phyloP scores from a whole-genome alignment of 1,140 invertebrate species.

The Aleiodes sp. region DNA sequence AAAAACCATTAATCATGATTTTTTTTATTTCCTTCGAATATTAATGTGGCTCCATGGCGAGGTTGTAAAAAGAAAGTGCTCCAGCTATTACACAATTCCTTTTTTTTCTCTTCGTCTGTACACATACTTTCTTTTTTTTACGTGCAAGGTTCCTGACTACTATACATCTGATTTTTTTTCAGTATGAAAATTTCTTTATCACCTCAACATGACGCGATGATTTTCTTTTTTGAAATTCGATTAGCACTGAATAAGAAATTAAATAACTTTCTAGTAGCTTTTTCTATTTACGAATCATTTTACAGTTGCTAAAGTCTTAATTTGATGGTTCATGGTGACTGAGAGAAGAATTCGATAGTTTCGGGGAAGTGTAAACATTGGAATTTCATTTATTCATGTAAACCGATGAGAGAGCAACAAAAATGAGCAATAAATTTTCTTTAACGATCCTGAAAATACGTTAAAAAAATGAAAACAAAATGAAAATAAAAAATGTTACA shows the following conservation, averaged over 20 bases:
- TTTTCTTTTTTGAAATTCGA: not conserved
- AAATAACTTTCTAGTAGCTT: too few species aligned
- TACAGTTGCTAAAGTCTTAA: too few species aligned
- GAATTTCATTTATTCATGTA: too few species aligned
- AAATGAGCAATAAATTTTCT: too few species aligned
- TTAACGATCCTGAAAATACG: too few species aligned
- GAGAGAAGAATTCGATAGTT: too few species aligned
- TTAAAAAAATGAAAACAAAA: not conserved
- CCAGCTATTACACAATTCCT: not conserved
- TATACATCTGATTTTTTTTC: not conserved
- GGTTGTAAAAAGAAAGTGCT: slow-evolving; percentile 3
- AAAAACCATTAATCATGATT: not conserved
- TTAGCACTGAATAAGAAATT: not conserved
- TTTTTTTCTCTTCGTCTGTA: not conserved
- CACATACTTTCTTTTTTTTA: slow-evolving; percentile 5
- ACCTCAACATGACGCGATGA: too few species aligned
- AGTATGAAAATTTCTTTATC: not conserved
- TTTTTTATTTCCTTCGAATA: too few species aligned
- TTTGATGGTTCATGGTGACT: too few species aligned
- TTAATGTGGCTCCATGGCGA: not conserved
- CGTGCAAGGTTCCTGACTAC: not conserved
- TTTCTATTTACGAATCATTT: too few species aligned
- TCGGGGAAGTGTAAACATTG: too few species aligned
- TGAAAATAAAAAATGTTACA: not conserved
- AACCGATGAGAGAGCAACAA: too few species aligned